Percentiles rank a stretch among this genome's conserved stretches.
phyloP scores from a whole-genome alignment of 2,888 invertebrate genomes.

The Andrena flavipes region DNA sequence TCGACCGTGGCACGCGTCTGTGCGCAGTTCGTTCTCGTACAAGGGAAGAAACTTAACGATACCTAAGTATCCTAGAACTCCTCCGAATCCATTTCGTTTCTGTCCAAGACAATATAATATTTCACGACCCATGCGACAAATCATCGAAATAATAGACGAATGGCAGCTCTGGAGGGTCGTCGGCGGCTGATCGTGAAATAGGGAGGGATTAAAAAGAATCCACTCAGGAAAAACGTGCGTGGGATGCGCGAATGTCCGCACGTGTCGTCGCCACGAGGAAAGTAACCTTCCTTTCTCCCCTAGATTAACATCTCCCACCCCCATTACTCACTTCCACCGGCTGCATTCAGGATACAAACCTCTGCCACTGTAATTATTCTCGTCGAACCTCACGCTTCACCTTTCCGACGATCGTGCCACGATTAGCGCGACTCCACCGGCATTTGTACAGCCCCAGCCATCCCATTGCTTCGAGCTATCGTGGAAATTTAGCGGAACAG shows the following conservation, averaged over 20 bases:
- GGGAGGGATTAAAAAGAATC: conserved; percentile 36
- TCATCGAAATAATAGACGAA: conserved; percentile 22
- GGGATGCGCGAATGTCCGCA: conserved; percentile 35
- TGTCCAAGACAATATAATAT: background rate
- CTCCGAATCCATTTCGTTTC: background rate
- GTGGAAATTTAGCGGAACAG: conserved; percentile 3
- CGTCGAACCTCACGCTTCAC: background rate
- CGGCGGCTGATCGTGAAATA: conserved; percentile 32
- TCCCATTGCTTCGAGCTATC: conserved; percentile 3
- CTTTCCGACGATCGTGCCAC: background rate
- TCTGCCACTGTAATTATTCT: background rate
- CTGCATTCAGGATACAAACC: background rate
- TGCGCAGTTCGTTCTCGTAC: no score
- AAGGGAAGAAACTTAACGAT: no score
- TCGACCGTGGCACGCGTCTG: no score
- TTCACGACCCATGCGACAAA: conserved; percentile 39
- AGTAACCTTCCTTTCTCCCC: conserved; percentile 5
- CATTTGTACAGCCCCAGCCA: background rate
- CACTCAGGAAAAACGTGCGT: conserved; percentile 24
- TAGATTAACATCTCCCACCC: background rate
- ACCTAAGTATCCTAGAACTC: background rate
- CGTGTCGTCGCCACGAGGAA: conserved; percentile 16
- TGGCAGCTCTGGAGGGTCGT: conserved; percentile 14
- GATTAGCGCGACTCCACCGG: background rate
- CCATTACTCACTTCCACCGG: background rate